phyloP scores from a whole-genome alignment of 2,888 invertebrate species.

The Xestia sexstrigata region DNA sequence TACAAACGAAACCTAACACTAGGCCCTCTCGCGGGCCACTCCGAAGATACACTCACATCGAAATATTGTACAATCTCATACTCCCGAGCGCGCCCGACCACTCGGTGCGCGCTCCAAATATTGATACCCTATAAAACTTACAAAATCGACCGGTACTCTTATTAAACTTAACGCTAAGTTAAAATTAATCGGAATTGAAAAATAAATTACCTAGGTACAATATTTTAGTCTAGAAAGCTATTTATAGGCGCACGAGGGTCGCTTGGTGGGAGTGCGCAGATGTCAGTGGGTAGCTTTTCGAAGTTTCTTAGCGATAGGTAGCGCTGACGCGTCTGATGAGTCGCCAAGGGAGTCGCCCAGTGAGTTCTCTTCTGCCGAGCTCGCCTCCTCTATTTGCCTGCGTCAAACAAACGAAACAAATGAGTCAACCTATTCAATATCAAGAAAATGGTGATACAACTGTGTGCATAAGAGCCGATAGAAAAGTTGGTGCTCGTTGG shows the following conservation, averaged over 20 bases:
- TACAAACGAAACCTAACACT: constrained; percentile 85
- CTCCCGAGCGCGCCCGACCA: constrained; percentile 78
- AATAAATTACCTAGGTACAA: constrained; percentile 92
- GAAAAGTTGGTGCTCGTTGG: constrained; percentile 18
- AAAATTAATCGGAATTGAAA: constrained; percentile 91
- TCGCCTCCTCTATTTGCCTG: constrained; percentile 89
- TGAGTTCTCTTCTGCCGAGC: constrained; percentile 90
- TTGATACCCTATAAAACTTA: constrained; percentile 91
- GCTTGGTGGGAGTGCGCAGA: constrained; percentile 82
- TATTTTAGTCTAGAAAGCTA: constrained; percentile 90
- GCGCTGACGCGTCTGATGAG: constrained; percentile 79
- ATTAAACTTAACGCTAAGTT: constrained; percentile 90
- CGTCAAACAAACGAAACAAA: constrained; percentile 51
- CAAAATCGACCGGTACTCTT: constrained; percentile 90
- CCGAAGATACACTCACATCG: constrained; percentile 82
- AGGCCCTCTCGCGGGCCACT: constrained; percentile 81
- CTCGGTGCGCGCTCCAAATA: constrained; percentile 84
- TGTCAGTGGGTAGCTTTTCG: constrained; percentile 89
- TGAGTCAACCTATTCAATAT: constrained; percentile 34
- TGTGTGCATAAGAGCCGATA: constrained; percentile 50
- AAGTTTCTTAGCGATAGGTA: constrained; percentile 86
- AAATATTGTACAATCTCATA: constrained; percentile 86
- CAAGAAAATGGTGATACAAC: constrained; percentile 54
- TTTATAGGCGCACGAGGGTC: constrained; percentile 87
- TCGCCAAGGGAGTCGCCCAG: constrained; percentile 89